Conservation (phyloP, 2,113 vertebrate genomes). For the Amphiprion percula region DNA sequence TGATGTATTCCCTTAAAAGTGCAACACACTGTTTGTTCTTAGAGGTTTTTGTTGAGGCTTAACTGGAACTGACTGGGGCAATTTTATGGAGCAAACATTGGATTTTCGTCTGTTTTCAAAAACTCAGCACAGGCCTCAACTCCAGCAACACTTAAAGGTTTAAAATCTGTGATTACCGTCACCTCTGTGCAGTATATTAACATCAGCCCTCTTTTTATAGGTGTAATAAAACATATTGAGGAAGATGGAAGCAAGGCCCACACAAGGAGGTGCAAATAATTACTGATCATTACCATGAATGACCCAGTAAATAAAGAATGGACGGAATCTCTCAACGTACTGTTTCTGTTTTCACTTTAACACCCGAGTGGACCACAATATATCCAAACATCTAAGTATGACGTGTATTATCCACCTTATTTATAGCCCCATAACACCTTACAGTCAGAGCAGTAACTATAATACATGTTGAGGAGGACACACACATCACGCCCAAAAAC, state of each 20-base stretch:
- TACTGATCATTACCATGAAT: too few species aligned
- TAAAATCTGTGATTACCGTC: not conserved
- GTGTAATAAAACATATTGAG: not conserved
- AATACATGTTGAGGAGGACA: too few species aligned
- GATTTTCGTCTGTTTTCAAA: not conserved
- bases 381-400: too few species aligned
- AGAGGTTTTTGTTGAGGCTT: conserved; percentile 25
- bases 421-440: too few species aligned
- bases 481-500: too few species aligned
- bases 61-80: not conserved
- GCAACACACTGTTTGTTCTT: not conserved
- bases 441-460: too few species aligned
- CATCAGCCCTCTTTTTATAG: not conserved
- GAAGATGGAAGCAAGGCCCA: not conserved
- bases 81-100: conserved; percentile 23
- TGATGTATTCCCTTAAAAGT: conserved; percentile 23
- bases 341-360: too few species aligned
- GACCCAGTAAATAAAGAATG: too few species aligned
- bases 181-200: not conserved
- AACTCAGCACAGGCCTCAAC: not conserved
- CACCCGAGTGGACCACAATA: too few species aligned
- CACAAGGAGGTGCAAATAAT: too few species aligned
- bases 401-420: too few species aligned
- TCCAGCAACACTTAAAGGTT: conserved; percentile 5
- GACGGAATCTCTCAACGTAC: too few species aligned